A percentile compares a stretch with the other conserved stretches of the same genome.
These are phyloP conservation scores for Lycocorax pyrrhopterus DNA, from an alignment of 2,113 vertebrate species.

Conservation along the genomic window DNA sequence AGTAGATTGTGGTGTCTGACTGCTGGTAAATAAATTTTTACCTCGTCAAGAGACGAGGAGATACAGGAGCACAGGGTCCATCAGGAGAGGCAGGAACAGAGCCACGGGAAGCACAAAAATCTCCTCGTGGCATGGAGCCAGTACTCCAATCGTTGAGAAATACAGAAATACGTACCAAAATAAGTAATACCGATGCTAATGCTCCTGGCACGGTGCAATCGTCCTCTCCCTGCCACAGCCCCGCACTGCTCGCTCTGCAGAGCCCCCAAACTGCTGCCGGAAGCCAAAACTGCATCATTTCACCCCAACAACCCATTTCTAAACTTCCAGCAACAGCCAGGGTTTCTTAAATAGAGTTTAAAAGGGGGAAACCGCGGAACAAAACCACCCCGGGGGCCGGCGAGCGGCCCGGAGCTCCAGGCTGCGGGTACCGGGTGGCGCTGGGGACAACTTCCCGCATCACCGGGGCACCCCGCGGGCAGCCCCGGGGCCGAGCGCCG, in stretches of 20 bases:
- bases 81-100: not conserved
- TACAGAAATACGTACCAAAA: accelerated
- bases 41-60: not conserved
- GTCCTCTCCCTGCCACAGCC: not conserved
- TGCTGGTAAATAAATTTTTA: conserved; percentile 29
- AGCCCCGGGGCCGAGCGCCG: not conserved
- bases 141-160: not conserved
- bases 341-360: not conserved
- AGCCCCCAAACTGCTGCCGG: not conserved
- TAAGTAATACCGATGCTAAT: accelerated
- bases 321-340: conserved; percentile 40
- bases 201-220: not conserved
- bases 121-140: not conserved
- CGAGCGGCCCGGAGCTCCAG: not conserved
- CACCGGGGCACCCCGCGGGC: not conserved
- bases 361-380: not conserved
- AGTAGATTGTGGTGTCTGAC: not conserved
- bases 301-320: not conserved
- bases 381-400: not conserved
- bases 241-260: not conserved
- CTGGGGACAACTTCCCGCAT: not conserved
- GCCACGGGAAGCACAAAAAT: not conserved
- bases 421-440: not conserved
- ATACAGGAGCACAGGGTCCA: not conserved
- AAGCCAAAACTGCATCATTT: not conserved